Conservation (phyloP, 2,797 vertebrate genomes). For the Alcedo quadribrachys region DNA sequence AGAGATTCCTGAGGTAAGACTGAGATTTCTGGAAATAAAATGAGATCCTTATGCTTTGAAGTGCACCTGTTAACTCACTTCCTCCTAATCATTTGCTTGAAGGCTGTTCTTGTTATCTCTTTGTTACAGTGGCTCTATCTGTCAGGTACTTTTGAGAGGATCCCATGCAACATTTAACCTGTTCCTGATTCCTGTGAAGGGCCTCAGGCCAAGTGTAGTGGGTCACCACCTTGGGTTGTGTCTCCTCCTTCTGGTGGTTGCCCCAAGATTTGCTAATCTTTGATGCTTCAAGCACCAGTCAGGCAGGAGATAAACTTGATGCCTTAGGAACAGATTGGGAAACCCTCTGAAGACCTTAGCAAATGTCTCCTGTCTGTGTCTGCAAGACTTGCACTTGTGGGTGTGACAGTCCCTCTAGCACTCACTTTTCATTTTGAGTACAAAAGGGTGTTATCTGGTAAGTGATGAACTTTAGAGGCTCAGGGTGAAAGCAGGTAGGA, state of each 20-base stretch:
- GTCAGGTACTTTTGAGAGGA: background rate
- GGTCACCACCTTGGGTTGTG: background rate
- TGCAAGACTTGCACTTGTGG: background rate
- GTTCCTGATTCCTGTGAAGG: background rate
- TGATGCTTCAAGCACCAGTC: background rate
- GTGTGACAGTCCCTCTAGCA: background rate
- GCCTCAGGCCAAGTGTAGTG: background rate
- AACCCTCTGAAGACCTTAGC: background rate
- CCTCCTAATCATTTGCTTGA: background rate
- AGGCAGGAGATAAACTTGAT: background rate
- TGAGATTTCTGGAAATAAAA: background rate
- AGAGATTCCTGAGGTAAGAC: conserved; percentile 77
- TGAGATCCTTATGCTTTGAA: background rate
- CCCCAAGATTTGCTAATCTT: background rate
- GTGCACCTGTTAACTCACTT: background rate
- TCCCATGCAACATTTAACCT: background rate
- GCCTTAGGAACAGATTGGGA: background rate
- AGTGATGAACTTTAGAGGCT: background rate
- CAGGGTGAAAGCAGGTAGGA: background rate
- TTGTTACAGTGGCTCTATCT: background rate
- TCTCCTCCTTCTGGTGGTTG: background rate
- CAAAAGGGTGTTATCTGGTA: background rate
- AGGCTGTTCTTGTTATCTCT: background rate
- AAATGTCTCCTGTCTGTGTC: background rate
- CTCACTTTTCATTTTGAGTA: background rate